Base-by-base conservation (phyloP, 2,113 vertebrate genomes). In the Pardalotus punctatus region DNA sequence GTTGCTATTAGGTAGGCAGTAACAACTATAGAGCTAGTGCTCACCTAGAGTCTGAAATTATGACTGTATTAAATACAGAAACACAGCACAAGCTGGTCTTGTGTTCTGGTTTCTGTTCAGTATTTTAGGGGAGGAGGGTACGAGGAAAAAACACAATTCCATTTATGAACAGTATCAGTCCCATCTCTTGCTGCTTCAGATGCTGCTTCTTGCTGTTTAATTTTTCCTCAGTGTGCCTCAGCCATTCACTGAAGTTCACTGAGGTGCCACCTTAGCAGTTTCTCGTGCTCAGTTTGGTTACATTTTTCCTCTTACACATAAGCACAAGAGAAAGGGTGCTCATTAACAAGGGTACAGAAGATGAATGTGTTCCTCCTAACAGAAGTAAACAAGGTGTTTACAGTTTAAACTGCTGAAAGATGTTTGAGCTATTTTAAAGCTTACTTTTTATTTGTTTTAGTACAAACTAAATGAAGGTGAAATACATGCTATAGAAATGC, bases 401-500 rank as follows among this genome's bases (percentile, higher is more conserved):
- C 99, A 99, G 98, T 98, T 97, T 83, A 97, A 98, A 98, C 98
- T 97, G 98, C 97, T 98, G 97, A 97, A 94, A 95, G 87, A 88
- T 92, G 86, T 98, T 98, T 98, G 98, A 98, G 98, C 98, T 99
- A 98, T 99, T 96, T 98, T 99, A 98, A 98, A 99, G 97, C 97
- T 98, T 97, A 98, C 97, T 98, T 93, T 96, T 97, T 97, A 98
- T 97, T 97, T 98, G 97, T 98, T 98, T 98, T 97, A 97, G 97
- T 97, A 97, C 95, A 97, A 97, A 98, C 97, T 98, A 98, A 98
- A 99, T 99, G 98, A 99, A 99, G 98, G 98, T 98, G 96, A 98
- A 98, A 98, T 97, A 99, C 98, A 98, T 98, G 97, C 98, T 98
- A 98, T 98, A 98, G 97, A 97, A 98, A 99, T 99, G 99, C 99